Evolutionary conservation across 2,888 invertebrate genomes (phyloP).

Genomic region (Podotricha telesiphe): DNA sequence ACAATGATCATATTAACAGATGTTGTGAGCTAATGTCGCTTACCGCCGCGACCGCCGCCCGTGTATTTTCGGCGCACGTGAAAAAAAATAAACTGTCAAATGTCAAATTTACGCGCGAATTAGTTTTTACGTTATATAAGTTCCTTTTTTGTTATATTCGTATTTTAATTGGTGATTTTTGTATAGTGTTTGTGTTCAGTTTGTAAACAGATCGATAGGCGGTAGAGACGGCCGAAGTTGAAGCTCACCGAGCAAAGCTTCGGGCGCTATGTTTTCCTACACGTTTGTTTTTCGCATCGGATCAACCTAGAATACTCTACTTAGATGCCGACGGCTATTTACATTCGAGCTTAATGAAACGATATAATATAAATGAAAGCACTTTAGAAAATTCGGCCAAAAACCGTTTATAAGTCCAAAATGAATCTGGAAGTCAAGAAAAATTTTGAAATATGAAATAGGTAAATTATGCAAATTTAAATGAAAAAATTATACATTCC

Average conservation of each 20-base stretch:
- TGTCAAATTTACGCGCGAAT: conserved; percentile 28
- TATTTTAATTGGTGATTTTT: conserved; percentile 19
- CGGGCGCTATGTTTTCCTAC: conserved; percentile 41
- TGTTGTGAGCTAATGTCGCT: conserved; percentile 83
- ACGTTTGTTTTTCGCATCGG: conserved; percentile 42
- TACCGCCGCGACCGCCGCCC: conserved; percentile 77
- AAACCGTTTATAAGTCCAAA: neutral
- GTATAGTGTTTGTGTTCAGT: conserved; percentile 52
- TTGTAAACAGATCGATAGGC: conserved; percentile 80
- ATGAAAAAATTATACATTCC: neutral
- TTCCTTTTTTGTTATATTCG: conserved; percentile 29
- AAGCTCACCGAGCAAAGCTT: conserved; percentile 17
- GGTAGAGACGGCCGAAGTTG: conserved; percentile 47
- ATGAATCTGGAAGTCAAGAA: neutral
- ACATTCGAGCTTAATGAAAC: conserved; percentile 21
- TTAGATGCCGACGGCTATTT: conserved; percentile 32
- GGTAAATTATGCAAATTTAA: neutral
- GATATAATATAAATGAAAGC: neutral
- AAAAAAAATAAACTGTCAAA: conserved; percentile 45
- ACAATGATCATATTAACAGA: conserved; percentile 84
- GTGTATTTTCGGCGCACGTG: conserved; percentile 81
- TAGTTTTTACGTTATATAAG: conserved; percentile 24
- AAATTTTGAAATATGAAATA: neutral
- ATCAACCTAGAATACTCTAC: conserved; percentile 41
- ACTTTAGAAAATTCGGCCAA: neutral